phyloP scores from a whole-genome alignment of 2,113 vertebrate species.

The Oryzias celebensis region DNA sequence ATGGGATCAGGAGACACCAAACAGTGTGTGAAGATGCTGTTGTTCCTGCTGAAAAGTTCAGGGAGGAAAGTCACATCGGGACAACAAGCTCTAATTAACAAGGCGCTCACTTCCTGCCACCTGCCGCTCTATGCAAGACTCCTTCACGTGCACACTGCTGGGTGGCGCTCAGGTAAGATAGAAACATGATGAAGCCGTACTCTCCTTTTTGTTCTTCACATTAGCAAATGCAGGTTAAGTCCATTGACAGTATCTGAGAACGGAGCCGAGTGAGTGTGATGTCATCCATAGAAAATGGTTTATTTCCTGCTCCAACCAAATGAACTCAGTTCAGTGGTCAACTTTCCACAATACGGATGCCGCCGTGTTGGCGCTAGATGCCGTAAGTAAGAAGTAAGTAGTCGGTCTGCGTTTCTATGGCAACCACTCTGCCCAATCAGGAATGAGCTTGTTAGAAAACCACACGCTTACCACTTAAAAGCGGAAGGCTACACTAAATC shows the following conservation, averaged over 20 bases:
- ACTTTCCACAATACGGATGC: too few species aligned
- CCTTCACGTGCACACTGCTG: conserved; percentile 49
- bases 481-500: too few species aligned
- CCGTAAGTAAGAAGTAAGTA: too few species aligned
- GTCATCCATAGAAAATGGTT: too few species aligned
- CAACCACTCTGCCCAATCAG: too few species aligned
- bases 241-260: background rate
- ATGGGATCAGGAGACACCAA: conserved; percentile 64
- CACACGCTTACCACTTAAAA: too few species aligned
- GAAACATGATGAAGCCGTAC: background rate
- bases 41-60: conserved; percentile 55
- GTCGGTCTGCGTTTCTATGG: too few species aligned
- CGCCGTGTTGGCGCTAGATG: too few species aligned
- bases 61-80: conserved; percentile 80
- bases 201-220: background rate
- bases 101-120: conserved; percentile 69
- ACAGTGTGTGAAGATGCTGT: conserved; percentile 65
- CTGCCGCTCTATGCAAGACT: conserved; percentile 69
- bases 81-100: conserved; percentile 78
- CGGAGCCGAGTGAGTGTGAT: too few species aligned
- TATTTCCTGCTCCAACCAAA: too few species aligned
- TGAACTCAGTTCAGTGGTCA: too few species aligned
- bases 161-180: conserved; percentile 70
- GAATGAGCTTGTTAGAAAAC: too few species aligned
- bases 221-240: background rate